Evolutionary conservation across 2,797 vertebrate species (phyloP), one percentile per base, ranked within the genome.

Genomic region (Eupleurogrammus muticus): DNA sequence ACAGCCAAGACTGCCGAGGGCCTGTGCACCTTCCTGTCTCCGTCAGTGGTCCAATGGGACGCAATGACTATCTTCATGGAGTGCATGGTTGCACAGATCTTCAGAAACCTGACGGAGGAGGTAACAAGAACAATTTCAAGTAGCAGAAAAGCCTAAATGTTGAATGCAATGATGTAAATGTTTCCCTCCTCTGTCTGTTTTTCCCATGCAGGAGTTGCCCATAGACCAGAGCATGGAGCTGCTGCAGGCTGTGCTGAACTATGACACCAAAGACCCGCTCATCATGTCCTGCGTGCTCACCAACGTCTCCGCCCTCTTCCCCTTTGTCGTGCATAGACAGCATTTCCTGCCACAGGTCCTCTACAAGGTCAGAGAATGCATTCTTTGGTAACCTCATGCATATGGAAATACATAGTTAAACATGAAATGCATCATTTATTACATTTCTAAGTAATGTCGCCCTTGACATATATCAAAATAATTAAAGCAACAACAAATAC

Each of bases 61-160:
- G 98, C 98, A 48, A 95, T 97, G 95, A 98, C 97, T 0, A 94
- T 97, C 87, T 99, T 98, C 91, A 93, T 95, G 1, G 98, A 99
- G 89, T 96, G 96, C 1, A 87, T 97, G 69, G 89, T 96, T 80
- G 90, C 94, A 60, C 96, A 97, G 88, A 92, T 97, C 78, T 94
- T 97, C 72, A 96, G 94, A 90, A 92, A 87, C 46, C 61, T 98
- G 68, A 94, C 95, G 16, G 96, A 95, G 79, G 96, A 99, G 82
- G 98, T 99, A 95, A 72, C 3, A 0, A n/a, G n/a, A 52, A 19
- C 6, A 4, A 9, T 19, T 32, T 28, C 8, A 23, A 54, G 1
- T 35, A 19, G 17, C 9, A 9, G 2, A 51, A 12, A 7, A 46
- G 1, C 17, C 49, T 35, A 46, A 8, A 36, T 63, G 28, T 23